Percentiles rank a stretch among this genome's conserved stretches.
phyloP scores from a whole-genome alignment of 1,140 invertebrate genomes.

The Hyles euphorbiae region DNA sequence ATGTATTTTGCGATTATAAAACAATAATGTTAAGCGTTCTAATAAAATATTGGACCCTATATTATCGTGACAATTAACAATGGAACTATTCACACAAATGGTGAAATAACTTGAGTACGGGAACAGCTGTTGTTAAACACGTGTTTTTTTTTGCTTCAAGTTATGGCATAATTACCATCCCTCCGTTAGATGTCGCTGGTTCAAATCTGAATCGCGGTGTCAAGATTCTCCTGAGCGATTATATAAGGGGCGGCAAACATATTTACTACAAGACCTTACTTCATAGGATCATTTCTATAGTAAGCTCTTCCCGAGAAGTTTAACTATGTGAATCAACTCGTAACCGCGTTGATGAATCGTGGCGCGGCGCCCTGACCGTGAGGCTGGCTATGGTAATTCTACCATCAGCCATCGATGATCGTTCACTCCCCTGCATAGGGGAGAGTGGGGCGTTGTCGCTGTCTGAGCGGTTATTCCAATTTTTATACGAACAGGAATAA shows the following conservation, averaged over 20 bases:
- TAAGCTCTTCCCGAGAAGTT: no score
- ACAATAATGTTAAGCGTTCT: no score
- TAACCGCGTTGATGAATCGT: slow-evolving; percentile 31
- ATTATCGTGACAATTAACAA: no score
- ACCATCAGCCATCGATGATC: slow-evolving; percentile 39
- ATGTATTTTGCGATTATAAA: no score
- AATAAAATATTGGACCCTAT: no score
- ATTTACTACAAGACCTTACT: neutral
- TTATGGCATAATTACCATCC: neutral
- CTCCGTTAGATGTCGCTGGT: slow-evolving; percentile 17
- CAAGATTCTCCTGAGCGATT: slow-evolving; percentile 9
- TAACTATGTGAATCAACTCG: slow-evolving; percentile 1
- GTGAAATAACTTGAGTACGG: no score
- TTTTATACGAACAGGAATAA: no score
- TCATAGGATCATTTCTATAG: no score
- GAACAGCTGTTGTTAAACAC: no score
- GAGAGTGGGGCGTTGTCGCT: slow-evolving; percentile 9
- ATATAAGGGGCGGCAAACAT: neutral
- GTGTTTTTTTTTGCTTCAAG: no score
- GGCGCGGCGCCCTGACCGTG: slow-evolving; percentile 34
- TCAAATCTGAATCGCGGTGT: neutral
- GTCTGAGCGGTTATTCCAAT: no score
- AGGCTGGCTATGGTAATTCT: slow-evolving; percentile 22
- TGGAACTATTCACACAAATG: no score
- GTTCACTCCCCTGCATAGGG: slow-evolving; percentile 18